These are phyloP conservation scores for Cololabis saira DNA, from an alignment of 2,113 vertebrate species.

Conservation along the genomic window DNA sequence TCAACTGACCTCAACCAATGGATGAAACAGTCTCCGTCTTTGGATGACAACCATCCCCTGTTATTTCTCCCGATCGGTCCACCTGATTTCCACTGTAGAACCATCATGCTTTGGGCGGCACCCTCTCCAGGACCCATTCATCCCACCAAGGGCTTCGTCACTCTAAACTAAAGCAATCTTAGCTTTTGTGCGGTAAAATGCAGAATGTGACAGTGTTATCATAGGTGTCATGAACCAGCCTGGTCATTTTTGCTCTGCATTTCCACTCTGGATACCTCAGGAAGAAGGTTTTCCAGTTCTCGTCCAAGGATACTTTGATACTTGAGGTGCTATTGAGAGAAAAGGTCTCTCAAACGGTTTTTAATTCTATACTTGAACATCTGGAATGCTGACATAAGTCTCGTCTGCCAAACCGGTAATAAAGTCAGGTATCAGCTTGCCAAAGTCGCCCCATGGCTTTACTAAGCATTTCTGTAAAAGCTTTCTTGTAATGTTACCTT, in stretches of 20 bases:
- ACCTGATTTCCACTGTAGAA: neutral
- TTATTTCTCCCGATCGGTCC: neutral
- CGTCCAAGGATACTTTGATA: neutral
- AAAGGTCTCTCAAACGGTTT: neutral
- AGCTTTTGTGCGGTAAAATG: conserved; percentile 1
- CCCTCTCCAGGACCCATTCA: neutral
- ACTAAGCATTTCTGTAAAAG: neutral
- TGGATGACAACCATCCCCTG: neutral
- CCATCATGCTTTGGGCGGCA: neutral
- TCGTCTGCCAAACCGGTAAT: too few species aligned
- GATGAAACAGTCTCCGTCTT: neutral
- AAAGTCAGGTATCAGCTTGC: neutral
- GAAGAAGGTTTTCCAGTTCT: neutral
- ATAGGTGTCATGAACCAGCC: neutral
- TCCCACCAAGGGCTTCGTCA: neutral
- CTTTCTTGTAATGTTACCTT: neutral
- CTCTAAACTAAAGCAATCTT: neutral
- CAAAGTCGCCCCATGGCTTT: neutral
- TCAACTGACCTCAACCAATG: neutral
- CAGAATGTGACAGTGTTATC: conserved; percentile 2
- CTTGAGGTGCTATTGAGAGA: neutral
- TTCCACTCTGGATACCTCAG: neutral
- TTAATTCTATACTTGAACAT: too few species aligned
- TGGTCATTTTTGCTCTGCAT: neutral
- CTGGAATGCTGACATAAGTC: too few species aligned